Percentiles rank a stretch among this genome's conserved stretches.
phyloP scores from a whole-genome alignment of 2,888 invertebrate species.

The Leucania comma region DNA sequence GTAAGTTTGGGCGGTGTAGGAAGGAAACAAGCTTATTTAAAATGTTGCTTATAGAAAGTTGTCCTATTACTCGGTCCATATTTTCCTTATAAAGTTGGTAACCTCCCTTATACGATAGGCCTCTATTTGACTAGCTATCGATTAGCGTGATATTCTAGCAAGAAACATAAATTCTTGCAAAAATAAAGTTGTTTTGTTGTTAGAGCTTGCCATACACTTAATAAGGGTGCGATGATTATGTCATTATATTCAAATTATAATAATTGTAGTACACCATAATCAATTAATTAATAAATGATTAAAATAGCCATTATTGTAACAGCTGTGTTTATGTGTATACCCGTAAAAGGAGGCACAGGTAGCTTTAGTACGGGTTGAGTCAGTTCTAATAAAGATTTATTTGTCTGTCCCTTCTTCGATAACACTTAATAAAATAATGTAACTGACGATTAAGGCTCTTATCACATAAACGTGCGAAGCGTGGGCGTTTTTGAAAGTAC shows the following conservation, averaged over 20 bases:
- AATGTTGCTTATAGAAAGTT: constrained; percentile 55
- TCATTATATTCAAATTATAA: constrained; percentile 43
- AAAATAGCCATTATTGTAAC: constrained; percentile 55
- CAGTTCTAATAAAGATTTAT: constrained; percentile 67
- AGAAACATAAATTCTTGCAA: constrained; percentile 19
- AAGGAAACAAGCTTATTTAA: constrained; percentile 54
- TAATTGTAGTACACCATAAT: constrained; percentile 49
- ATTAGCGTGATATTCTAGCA: constrained; percentile 35
- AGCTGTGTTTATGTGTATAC: constrained; percentile 45
- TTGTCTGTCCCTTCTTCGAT: constrained; percentile 50
- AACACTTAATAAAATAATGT: constrained; percentile 58
- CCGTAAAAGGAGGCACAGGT: constrained; percentile 60
- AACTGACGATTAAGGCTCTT: constrained; percentile 50
- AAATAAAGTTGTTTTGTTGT: constrained; percentile 25
- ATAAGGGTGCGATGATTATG: constrained; percentile 36
- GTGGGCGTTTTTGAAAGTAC: constrained; percentile 43
- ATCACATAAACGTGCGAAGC: constrained; percentile 35
- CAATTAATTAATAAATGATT: constrained; percentile 58
- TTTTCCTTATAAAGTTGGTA: constrained; percentile 46
- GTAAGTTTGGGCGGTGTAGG: constrained; percentile 46
- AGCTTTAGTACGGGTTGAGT: constrained; percentile 56
- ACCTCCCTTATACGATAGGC: constrained; percentile 37
- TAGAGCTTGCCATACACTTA: constrained; percentile 20
- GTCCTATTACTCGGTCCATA: constrained; percentile 47
- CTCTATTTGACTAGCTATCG: constrained; percentile 38